These are phyloP conservation scores for Hemibagrus wyckioides DNA, from an alignment of 2,113 vertebrate genomes.

Conservation along the genomic window DNA sequence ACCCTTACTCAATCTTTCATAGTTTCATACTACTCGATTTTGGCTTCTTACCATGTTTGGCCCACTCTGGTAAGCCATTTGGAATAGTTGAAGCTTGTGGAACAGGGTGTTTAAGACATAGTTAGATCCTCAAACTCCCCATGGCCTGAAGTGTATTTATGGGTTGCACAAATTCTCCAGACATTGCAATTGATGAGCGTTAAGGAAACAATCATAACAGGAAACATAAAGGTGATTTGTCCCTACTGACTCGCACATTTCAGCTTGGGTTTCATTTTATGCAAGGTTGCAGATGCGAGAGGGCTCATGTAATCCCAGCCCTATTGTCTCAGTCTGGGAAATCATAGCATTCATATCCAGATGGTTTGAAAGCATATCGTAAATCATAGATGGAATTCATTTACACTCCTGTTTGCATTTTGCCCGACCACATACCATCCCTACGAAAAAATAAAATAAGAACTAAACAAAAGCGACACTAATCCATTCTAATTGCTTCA, in stretches of 20 bases:
- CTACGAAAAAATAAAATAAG: not conserved
- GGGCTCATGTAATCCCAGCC: conserved; percentile 24
- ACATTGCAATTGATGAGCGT: not conserved
- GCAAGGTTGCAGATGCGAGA: conserved; percentile 16
- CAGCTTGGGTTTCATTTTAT: conserved; percentile 20
- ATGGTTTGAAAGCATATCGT: conserved; percentile 36
- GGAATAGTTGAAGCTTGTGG: conserved; percentile 56
- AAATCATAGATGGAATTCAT: conserved; percentile 33
- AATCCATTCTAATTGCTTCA: conserved; percentile 21
- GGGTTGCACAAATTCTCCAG: conserved; percentile 11
- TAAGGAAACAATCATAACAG: conserved; percentile 22
- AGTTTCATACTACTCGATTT: conserved; percentile 26
- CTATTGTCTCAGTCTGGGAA: conserved; percentile 47
- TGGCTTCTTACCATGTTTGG: conserved; percentile 63
- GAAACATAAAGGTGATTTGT: conserved; percentile 23
- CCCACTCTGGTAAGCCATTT: conserved; percentile 68
- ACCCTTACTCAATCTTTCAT: conserved; percentile 28
- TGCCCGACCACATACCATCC: not conserved
- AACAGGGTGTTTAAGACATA: conserved; percentile 53
- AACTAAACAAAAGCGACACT: not conserved
- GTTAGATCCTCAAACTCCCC: conserved; percentile 12
- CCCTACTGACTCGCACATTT: not conserved
- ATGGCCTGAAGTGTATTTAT: conserved; percentile 26
- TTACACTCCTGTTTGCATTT: conserved; percentile 37
- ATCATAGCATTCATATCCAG: conserved; percentile 36